These are phyloP conservation scores for Riparia riparia DNA, from an alignment of 2,113 vertebrate genomes.

Conservation along the genomic window DNA sequence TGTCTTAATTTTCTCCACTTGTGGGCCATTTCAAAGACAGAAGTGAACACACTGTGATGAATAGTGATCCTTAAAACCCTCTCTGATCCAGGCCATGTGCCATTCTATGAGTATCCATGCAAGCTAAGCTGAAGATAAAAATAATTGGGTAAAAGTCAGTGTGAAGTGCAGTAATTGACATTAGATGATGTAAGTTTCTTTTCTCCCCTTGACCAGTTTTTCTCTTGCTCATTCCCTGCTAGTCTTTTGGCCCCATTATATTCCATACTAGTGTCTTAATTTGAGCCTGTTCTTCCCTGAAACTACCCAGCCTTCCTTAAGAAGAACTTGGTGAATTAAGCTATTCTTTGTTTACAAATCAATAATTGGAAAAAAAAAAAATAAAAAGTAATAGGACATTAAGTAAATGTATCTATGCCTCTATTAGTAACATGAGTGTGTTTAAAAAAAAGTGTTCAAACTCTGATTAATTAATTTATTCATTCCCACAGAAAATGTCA, in stretches of 20 bases:
- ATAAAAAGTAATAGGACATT: conserved; percentile 8
- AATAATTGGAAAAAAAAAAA: conserved; percentile 3
- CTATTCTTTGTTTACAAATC: not conserved
- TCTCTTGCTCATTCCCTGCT: not conserved
- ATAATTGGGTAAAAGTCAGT: conserved; percentile 50
- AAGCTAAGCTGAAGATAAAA: conserved; percentile 18
- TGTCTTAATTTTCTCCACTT: not conserved
- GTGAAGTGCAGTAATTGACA: conserved; percentile 12
- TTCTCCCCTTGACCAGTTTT: not conserved
- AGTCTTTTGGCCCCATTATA: not conserved
- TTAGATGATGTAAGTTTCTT: not conserved
- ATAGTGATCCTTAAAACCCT: not conserved
- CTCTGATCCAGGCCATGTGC: not conserved
- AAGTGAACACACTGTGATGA: not conserved
- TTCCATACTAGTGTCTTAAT: not conserved
- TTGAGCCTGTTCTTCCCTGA: not conserved
- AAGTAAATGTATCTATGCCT: not conserved
- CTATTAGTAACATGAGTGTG: not conserved
- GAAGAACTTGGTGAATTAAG: not conserved
- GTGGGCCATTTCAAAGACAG: not conserved
- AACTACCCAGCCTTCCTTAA: not conserved
- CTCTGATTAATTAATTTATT: conserved; percentile 40
- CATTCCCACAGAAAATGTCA: not conserved
- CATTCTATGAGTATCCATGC: not conserved
- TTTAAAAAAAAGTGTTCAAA: not conserved